Percentiles rank a stretch among this genome's conserved stretches.
phyloP scores from a whole-genome alignment of 2,113 vertebrate species.

The Xiphophorus maculatus region DNA sequence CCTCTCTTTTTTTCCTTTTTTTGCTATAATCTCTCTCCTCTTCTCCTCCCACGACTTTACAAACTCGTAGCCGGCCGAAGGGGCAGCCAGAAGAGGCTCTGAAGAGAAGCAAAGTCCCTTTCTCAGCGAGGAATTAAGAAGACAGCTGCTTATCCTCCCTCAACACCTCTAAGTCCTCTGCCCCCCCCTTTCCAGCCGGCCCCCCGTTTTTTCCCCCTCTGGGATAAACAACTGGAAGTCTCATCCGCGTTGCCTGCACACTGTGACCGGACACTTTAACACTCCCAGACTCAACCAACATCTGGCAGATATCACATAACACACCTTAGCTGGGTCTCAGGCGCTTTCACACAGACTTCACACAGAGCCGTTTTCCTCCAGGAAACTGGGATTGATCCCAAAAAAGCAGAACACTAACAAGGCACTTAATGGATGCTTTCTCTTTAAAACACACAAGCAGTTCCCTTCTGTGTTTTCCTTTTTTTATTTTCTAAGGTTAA shows the following conservation, averaged over 20 bases:
- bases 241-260: constrained; percentile 39
- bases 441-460: neutral
- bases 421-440: neutral
- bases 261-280: constrained; percentile 26
- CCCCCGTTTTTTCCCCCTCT: constrained; percentile 21
- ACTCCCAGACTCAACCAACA: constrained; percentile 11
- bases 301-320: constrained; percentile 15
- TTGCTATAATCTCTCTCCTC: constrained; percentile 1
- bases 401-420: constrained; percentile 1
- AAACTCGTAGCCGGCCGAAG: constrained; percentile 57
- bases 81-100: constrained; percentile 34
- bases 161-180: constrained; percentile 47
- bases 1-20: neutral
- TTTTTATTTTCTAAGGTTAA: neutral
- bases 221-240: constrained; percentile 58
- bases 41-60: constrained; percentile 24
- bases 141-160: constrained; percentile 57
- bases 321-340: neutral
- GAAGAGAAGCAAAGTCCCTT: constrained; percentile 43
- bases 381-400: neutral
- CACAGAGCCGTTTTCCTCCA: constrained; percentile 6
- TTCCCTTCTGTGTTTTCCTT: no score
- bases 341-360: neutral
- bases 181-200: constrained; percentile 2
- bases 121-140: constrained; percentile 56